These are phyloP conservation scores for Diachrysia chrysitis DNA, from an alignment of 2,888 invertebrate species.

Conservation along the genomic window DNA sequence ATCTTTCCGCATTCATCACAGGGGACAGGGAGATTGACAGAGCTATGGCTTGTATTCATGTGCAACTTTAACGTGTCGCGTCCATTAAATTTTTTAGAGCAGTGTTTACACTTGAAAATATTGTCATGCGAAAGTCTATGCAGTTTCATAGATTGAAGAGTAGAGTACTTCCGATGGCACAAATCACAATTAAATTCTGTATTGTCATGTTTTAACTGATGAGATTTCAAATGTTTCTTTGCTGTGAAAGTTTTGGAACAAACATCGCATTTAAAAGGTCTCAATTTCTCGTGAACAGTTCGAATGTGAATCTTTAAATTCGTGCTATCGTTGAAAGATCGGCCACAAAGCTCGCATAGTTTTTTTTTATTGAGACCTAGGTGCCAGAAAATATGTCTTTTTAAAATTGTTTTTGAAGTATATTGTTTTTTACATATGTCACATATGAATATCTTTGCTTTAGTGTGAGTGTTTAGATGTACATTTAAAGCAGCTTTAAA, in stretches of 20 bases:
- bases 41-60: fast-evolving
- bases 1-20: slow-evolving; percentile 34
- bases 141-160: slow-evolving; percentile 9
- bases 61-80: not conserved
- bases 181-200: slow-evolving; percentile 21
- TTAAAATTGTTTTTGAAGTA: slow-evolving; percentile 51
- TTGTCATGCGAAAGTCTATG: slow-evolving; percentile 45
- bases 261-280: slow-evolving; percentile 14
- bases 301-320: slow-evolving; percentile 38
- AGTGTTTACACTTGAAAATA: slow-evolving; percentile 36
- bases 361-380: slow-evolving; percentile 26
- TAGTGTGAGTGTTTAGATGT: slow-evolving; percentile 32
- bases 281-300: slow-evolving; percentile 39
- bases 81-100: slow-evolving; percentile 21
- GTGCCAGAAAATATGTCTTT: slow-evolving; percentile 35
- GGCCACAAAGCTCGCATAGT: slow-evolving; percentile 45
- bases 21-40: fast-evolving
- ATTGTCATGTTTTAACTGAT: slow-evolving; percentile 12
- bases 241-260: slow-evolving; percentile 32
- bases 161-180: slow-evolving; percentile 18
- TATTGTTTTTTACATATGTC: slow-evolving; percentile 71
- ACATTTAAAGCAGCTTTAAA: not conserved
- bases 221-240: slow-evolving; percentile 28
- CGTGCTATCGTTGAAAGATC: slow-evolving; percentile 26
- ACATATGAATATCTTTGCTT: slow-evolving; percentile 65